These are phyloP conservation scores for Oreochromis grahami DNA, from an alignment of 2,797 vertebrate species.

Conservation along the genomic window DNA sequence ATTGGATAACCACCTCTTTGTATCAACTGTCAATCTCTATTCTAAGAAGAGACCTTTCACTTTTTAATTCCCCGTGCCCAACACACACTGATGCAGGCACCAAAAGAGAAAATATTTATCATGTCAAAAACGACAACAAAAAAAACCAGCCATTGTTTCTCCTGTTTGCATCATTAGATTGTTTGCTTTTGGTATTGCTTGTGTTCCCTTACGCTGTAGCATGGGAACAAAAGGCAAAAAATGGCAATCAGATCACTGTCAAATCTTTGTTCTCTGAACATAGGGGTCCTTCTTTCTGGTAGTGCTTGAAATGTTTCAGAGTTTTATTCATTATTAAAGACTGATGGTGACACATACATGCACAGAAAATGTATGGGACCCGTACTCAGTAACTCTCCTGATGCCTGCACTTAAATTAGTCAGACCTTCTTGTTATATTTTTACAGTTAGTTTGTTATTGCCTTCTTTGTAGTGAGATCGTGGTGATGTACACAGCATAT, in stretches of 20 bases:
- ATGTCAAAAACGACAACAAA: constrained; percentile 5
- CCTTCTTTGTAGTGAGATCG: not conserved
- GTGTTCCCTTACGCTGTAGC: constrained; percentile 9
- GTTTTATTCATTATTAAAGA: not conserved
- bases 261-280: constrained; percentile 22
- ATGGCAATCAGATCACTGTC: constrained; percentile 15
- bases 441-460: not conserved
- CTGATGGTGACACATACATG: not conserved
- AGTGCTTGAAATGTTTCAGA: not conserved
- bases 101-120: constrained; percentile 36
- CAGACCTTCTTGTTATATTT: not conserved
- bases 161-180: constrained; percentile 44
- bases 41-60: constrained; percentile 25
- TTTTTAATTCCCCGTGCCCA: not conserved
- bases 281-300: not conserved
- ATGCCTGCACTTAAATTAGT: constrained; percentile 18
- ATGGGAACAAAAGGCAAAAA: constrained; percentile 23
- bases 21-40: constrained; percentile 51
- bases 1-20: constrained; percentile 62
- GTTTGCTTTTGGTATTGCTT: constrained; percentile 22
- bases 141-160: constrained; percentile 2
- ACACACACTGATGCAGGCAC: not conserved
- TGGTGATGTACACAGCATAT: not conserved
- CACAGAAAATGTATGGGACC: not conserved
- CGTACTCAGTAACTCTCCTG: constrained; percentile 18